These are phyloP conservation scores for Cephonodes hylas DNA, from an alignment of 2,888 invertebrate species.

Conservation along the genomic window DNA sequence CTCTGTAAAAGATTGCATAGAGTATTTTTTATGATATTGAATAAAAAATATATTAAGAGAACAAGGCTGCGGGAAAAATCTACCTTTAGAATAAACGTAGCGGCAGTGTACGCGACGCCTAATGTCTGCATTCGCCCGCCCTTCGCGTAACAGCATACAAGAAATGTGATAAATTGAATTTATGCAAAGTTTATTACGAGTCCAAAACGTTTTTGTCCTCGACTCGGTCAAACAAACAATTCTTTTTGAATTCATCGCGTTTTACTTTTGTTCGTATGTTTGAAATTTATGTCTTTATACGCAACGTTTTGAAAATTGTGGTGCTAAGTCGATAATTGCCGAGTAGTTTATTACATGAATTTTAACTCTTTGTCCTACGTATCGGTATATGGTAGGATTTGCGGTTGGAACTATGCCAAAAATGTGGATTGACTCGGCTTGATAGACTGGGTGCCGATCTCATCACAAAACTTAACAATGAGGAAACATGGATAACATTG, in stretches of 20 bases:
- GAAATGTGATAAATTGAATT: constrained; percentile 24
- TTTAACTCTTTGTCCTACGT: too few species aligned
- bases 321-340: not conserved
- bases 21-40: too few species aligned
- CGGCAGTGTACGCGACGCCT: constrained; percentile 18
- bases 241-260: constrained; percentile 15
- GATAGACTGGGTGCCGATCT: too few species aligned
- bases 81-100: not conserved
- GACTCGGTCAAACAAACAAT: constrained; percentile 27
- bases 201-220: constrained; percentile 18
- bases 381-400: too few species aligned
- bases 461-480: too few species aligned
- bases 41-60: too few species aligned
- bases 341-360: too few species aligned
- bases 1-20: too few species aligned
- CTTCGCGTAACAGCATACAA: constrained; percentile 21
- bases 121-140: constrained; percentile 26
- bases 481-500: too few species aligned
- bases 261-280: not conserved
- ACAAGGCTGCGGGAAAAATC: too few species aligned
- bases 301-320: not conserved
- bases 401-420: too few species aligned
- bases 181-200: constrained; percentile 25
- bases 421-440: too few species aligned
- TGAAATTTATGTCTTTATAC: not conserved